Conservation (phyloP, 2,113 vertebrate species). For the Machaerirhynchus nigripectus region DNA sequence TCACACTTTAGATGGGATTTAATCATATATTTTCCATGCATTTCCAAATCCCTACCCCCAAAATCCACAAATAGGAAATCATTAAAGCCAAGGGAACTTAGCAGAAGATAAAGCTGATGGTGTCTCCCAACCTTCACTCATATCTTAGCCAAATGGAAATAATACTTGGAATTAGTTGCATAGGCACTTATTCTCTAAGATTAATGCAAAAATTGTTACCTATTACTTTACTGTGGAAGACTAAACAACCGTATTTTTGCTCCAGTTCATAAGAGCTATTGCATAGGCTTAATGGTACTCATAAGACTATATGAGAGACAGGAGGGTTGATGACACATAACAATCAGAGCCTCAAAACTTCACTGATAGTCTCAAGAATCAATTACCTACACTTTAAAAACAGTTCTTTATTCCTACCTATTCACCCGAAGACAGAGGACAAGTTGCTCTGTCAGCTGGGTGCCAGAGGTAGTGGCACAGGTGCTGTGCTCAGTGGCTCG, state of each 20-base stretch:
- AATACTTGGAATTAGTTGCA: not conserved
- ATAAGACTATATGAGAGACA: not conserved
- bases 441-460: not conserved
- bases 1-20: not conserved
- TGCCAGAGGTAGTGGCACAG: not conserved
- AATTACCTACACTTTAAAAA: not conserved
- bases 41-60: not conserved
- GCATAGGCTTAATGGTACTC: not conserved
- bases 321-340: not conserved
- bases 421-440: not conserved
- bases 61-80: not conserved
- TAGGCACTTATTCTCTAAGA: not conserved
- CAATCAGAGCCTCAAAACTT: not conserved
- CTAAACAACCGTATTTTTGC: not conserved
- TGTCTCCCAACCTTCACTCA: not conserved
- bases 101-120: not conserved
- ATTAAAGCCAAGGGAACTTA: not conserved
- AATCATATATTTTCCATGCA: not conserved
- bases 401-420: not conserved
- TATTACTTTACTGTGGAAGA: not conserved
- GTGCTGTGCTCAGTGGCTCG: not conserved
- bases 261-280: not conserved
- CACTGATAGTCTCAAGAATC: not conserved
- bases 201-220: not conserved
- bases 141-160: not conserved